Conservation (phyloP, 2,113 vertebrate genomes). For the Tetraodon nigroviridis region DNA sequence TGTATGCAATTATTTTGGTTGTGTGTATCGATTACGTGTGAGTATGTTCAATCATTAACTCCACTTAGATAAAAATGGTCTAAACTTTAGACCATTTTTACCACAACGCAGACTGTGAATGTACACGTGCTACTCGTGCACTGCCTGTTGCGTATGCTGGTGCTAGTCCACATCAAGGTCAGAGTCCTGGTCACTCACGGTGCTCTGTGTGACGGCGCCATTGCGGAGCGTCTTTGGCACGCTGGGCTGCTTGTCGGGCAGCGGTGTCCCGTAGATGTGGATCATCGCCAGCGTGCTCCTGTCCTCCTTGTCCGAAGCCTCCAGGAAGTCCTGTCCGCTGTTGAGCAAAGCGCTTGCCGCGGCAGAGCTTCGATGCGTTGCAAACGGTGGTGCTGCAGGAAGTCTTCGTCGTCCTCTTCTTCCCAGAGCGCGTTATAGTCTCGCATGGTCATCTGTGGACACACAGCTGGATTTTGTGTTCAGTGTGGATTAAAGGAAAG, state of each 20-base stretch:
- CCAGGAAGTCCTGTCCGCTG: conserved; percentile 88
- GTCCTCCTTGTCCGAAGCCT: conserved; percentile 88
- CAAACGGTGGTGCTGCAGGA: conserved; percentile 91
- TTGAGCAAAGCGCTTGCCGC: conserved; percentile 74
- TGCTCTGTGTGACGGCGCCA: conserved; percentile 70
- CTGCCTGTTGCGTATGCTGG: not conserved
- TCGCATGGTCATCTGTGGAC: conserved; percentile 82
- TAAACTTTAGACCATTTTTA: no score
- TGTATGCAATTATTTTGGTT: conserved; percentile 3
- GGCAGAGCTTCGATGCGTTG: conserved; percentile 78
- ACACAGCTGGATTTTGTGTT: not conserved
- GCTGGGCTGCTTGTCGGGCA: conserved; percentile 84
- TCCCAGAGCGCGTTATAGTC: conserved; percentile 85
- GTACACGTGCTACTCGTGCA: conserved; percentile 11
- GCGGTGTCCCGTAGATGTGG: conserved; percentile 93
- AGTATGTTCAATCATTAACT: conserved; percentile 18
- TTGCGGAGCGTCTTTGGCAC: conserved; percentile 76
- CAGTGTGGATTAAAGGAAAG: not conserved
- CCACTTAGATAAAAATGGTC: conserved; percentile 16
- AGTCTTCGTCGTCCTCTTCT: conserved; percentile 85
- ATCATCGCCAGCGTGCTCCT: conserved; percentile 87
- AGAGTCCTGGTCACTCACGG: conserved; percentile 84
- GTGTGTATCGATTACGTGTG: not conserved
- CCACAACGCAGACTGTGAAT: conserved; percentile 27
- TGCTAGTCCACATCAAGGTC: conserved; percentile 90